Percentiles rank a stretch among this genome's conserved stretches.
Evolutionary conservation across 2,797 vertebrate species (phyloP).

Genomic region (Sebastes miniatus): DNA sequence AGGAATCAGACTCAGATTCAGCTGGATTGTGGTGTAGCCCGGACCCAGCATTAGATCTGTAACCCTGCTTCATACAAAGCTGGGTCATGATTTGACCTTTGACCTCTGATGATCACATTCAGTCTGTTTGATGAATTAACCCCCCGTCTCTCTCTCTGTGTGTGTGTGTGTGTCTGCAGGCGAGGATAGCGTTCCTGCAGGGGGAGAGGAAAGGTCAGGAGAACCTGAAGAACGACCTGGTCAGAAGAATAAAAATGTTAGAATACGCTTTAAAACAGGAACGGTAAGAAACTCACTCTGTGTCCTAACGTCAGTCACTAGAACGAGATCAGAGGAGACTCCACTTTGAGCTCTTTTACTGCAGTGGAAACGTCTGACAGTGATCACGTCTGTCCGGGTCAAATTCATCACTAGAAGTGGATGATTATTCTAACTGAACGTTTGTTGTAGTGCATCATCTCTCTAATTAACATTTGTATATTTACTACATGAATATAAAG

Average conservation of each 20-base stretch:
- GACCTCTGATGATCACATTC: background rate
- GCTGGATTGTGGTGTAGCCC: too few relatives aligned
- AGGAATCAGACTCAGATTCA: too few relatives aligned
- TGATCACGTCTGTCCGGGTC: too few relatives aligned
- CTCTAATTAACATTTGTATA: too few relatives aligned
- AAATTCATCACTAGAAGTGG: too few relatives aligned
- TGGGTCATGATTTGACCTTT: background rate
- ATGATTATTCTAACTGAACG: too few relatives aligned
- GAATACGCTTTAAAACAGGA: slow-evolving; percentile 99
- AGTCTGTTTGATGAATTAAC: background rate
- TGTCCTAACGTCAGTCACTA: background rate
- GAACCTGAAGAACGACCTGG: slow-evolving; percentile 99
- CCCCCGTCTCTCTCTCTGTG: background rate
- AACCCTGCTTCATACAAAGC: background rate
- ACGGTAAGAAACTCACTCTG: slow-evolving; percentile 83
- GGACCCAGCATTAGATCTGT: background rate
- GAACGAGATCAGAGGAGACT: background rate
- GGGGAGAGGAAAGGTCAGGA: slow-evolving; percentile 99
- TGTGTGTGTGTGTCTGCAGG: slow-evolving; percentile 74
- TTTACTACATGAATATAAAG: too few relatives aligned
- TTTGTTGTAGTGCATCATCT: too few relatives aligned
- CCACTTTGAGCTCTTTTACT: too few relatives aligned
- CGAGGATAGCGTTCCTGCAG: slow-evolving; percentile 98
- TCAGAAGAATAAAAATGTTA: slow-evolving; percentile 99
- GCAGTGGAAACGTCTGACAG: too few relatives aligned